Conservation (phyloP, 2,888 invertebrate genomes). For the Phyllotreta striolata region DNA sequence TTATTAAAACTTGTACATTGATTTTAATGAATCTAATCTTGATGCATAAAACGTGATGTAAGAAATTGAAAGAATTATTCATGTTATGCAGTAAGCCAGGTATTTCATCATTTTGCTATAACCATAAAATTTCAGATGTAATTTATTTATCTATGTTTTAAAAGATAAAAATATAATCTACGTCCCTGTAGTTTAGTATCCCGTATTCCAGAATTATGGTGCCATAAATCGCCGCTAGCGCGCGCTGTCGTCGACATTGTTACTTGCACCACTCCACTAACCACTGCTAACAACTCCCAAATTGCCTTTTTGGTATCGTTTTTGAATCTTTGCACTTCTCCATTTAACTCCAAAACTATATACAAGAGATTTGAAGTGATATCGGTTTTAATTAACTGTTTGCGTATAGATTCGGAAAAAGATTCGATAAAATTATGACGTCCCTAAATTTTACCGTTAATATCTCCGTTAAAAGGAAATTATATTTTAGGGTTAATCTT, state of each 20-base stretch:
- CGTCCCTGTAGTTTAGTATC: constrained; percentile 36
- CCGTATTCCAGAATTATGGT: constrained; percentile 38
- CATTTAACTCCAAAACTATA: constrained; percentile 33
- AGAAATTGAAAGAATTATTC: too few relatives aligned
- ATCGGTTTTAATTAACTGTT: constrained; percentile 29
- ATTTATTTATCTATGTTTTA: not conserved
- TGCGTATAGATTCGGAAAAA: constrained; percentile 2
- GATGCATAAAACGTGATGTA: too few relatives aligned
- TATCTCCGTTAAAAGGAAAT: too few relatives aligned
- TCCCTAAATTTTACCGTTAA: not conserved
- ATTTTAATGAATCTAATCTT: too few relatives aligned
- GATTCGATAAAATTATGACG: not conserved
- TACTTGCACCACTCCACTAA: constrained; percentile 58
- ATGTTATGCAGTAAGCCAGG: too few relatives aligned
- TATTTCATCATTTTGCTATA: too few relatives aligned
- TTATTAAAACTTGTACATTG: too few relatives aligned
- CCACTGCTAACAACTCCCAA: constrained; percentile 61
- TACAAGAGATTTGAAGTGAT: constrained; percentile 28
- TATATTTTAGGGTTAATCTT: too few relatives aligned
- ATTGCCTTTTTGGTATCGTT: constrained; percentile 58
- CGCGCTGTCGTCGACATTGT: constrained; percentile 56
- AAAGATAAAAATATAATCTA: constrained; percentile 1
- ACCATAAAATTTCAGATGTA: too few relatives aligned
- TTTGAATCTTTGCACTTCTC: constrained; percentile 44
- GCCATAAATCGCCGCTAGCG: constrained; percentile 56